Percentiles rank a stretch among this genome's conserved stretches.
These are phyloP conservation scores for Myotis brandtii DNA, from an alignment of 2,113 vertebrate species.

Conservation along the genomic window DNA sequence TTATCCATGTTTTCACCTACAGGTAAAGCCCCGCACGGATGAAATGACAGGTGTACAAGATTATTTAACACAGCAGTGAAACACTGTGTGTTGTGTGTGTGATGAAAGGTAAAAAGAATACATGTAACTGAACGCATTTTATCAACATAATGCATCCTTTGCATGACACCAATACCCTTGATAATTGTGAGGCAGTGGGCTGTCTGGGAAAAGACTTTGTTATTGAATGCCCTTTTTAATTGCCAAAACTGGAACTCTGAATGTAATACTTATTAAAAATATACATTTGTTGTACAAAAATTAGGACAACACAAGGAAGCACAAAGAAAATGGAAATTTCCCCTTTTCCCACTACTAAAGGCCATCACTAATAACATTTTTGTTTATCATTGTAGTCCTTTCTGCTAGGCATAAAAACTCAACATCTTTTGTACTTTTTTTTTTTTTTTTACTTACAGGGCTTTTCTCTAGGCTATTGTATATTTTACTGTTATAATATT, in stretches of 20 bases:
- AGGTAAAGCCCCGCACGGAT: background rate
- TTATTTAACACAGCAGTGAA: background rate
- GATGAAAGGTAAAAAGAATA: background rate
- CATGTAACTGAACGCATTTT: background rate
- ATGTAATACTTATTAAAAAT: background rate
- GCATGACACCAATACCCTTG: background rate
- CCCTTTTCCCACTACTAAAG: background rate
- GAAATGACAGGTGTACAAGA: background rate
- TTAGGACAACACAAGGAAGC: background rate
- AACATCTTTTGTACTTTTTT: background rate
- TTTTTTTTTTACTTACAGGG: background rate
- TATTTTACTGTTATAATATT: slow-evolving; percentile 18
- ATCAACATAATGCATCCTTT: background rate
- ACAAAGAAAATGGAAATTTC: background rate
- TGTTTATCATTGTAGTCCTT: background rate
- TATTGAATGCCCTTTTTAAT: background rate
- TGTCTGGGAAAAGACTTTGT: background rate
- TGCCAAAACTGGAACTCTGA: background rate
- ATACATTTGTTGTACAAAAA: background rate
- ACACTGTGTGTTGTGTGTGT: background rate
- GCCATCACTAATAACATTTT: background rate
- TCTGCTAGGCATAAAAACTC: background rate
- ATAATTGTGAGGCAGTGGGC: background rate
- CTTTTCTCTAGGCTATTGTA: background rate
- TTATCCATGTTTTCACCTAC: background rate